A percentile compares a stretch with the other conserved stretches of the same genome.
Conservation (phyloP, 2,797 vertebrate genomes). For the Hirundo rustica region DNA sequence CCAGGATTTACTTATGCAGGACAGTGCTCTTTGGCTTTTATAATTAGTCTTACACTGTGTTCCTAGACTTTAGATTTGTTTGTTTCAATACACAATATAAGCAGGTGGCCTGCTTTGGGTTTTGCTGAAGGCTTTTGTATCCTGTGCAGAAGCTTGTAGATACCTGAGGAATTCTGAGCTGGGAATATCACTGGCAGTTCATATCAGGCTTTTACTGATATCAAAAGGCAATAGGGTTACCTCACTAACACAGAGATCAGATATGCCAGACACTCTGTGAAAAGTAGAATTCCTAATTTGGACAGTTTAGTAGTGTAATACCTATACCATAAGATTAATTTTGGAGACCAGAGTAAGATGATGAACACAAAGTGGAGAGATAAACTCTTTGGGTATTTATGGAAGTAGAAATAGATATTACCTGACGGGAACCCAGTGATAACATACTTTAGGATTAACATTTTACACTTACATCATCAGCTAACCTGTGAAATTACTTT, state of each 20-base stretch:
- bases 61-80: not conserved
- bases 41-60: not conserved
- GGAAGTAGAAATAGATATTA: not conserved
- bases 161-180: not conserved
- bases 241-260: not conserved
- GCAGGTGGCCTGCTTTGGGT: not conserved
- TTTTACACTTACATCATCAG: not conserved
- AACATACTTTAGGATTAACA: not conserved
- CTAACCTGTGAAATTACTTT: not conserved
- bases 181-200: not conserved
- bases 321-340: not conserved
- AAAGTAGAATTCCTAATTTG: not conserved
- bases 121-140: not conserved
- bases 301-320: not conserved
- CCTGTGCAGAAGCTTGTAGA: not conserved
- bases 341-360: not conserved
- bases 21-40: not conserved
- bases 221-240: not conserved
- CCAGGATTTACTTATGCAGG: not conserved
- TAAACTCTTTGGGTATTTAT: not conserved
- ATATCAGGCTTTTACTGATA: not conserved
- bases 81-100: not conserved
- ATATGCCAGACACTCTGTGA: not conserved
- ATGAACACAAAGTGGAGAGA: not conserved
- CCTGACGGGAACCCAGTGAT: not conserved